Evolutionary conservation across 2,113 vertebrate species (phyloP).

Genomic region (Danio rerio): GRCz12tu NC_133191.1:36317501-36318000

Average conservation of each 20-base stretch:
- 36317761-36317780: constrained; percentile 98
- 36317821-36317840: constrained; percentile 97
- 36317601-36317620: neutral
- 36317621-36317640: neutral
- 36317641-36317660: neutral
- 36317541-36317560: neutral
- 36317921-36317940: constrained; percentile 81
- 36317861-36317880: constrained; percentile 91
- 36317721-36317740: neutral
- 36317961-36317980: neutral
- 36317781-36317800: constrained; percentile 93
- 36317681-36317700: neutral
- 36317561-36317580: neutral
- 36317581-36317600: neutral
- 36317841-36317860: constrained; percentile 96
- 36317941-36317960: neutral
- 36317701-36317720: neutral
- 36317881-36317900: constrained; percentile 99
- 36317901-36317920: constrained; percentile 96
- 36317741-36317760: constrained; percentile 83
- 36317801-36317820: constrained; percentile 93
- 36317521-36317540: neutral
- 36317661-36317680: neutral
- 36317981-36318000: neutral
- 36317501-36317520: neutral